These are phyloP conservation scores for Eueides isabella DNA, from an alignment of 1,140 invertebrate genomes.

Conservation along the genomic window DNA sequence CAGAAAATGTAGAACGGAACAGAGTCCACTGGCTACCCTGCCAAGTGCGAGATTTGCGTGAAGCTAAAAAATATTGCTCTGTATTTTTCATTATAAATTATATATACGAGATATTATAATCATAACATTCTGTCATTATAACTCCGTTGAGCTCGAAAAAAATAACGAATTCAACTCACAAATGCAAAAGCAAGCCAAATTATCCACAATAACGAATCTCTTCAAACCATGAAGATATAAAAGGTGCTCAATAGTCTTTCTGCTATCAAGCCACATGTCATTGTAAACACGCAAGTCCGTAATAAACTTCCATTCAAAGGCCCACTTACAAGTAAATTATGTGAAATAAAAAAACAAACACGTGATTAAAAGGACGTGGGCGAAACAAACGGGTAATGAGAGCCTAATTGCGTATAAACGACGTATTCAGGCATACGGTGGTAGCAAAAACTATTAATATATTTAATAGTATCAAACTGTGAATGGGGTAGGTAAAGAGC, in stretches of 20 bases:
- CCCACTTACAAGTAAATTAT: conserved; percentile 60
- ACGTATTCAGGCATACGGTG: conserved; percentile 62
- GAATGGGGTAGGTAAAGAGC: conserved; percentile 45
- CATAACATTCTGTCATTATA: neutral
- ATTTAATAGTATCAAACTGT: conserved; percentile 46
- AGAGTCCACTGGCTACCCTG: too few species aligned
- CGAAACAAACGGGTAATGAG: conserved; percentile 69
- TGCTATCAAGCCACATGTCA: conserved; percentile 38
- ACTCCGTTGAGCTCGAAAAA: too few species aligned
- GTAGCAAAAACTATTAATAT: conserved; percentile 66
- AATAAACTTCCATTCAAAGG: conserved; percentile 55
- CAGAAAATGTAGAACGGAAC: too few species aligned
- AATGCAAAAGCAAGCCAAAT: conserved; percentile 20
- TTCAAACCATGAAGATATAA: conserved; percentile 30
- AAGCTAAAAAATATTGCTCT: too few species aligned
- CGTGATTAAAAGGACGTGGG: conserved; percentile 61
- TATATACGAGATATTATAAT: neutral
- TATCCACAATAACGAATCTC: conserved; percentile 30
- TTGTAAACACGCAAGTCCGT: conserved; percentile 49
- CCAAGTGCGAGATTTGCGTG: too few species aligned
- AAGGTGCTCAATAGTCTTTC: conserved; percentile 29
- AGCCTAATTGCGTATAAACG: conserved; percentile 71
- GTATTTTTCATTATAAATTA: neutral
- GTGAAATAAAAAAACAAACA: conserved; percentile 49
- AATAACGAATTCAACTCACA: neutral